Evolutionary conservation across 2,113 vertebrate species (phyloP), one percentile per base, ranked within the genome.

Genomic region (Corythoichthys intestinalis): DNA sequence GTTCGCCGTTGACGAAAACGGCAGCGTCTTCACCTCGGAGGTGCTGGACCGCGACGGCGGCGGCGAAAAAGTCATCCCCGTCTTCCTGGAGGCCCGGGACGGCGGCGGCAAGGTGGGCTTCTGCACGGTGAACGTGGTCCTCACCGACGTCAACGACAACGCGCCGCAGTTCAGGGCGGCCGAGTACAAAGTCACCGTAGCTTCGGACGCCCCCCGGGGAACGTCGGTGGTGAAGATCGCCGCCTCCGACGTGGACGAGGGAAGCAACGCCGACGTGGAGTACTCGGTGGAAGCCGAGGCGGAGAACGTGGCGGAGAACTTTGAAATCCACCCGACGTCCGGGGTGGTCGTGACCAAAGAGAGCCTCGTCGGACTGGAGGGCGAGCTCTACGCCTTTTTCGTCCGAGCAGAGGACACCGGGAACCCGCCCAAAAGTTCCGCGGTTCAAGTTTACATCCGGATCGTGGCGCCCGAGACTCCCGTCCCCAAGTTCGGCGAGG

Each of bases 131-230:
- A 99, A 95, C 74, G 94, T 99, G 34, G 98, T 99, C 81, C 92
- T 98, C 58, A 99, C 96, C 7, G 97, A 99, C 70, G 91, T 94
- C 83, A 99, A 99, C 71, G 97, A 99, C 75, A 98, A 99, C 3
- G 87, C 91, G 6, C 97, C 97, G 8, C 94, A 96, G 10, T 99
- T 98, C 80, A 93, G 94, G 78, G 95, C 95, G 65, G 86, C 89
- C 1, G 94, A 92, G 28, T 99, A 98, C 70, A 94, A 93, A 88
- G 93, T 94, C 28, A 95, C 93, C 61, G 91, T 97, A 3, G 91
- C 92, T 2, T 95, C 97, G 12, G 88, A 89, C 54, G 92, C 91
- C 62, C 91, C 93, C 35, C 94, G 92, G 39, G 96, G 96, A 72
- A 95, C 94, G 9, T 92, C 93, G 0, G 92, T 98, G 56, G 57